These are phyloP conservation scores for Abramis brama DNA, from an alignment of 2,113 vertebrate genomes.

Conservation along the genomic window DNA sequence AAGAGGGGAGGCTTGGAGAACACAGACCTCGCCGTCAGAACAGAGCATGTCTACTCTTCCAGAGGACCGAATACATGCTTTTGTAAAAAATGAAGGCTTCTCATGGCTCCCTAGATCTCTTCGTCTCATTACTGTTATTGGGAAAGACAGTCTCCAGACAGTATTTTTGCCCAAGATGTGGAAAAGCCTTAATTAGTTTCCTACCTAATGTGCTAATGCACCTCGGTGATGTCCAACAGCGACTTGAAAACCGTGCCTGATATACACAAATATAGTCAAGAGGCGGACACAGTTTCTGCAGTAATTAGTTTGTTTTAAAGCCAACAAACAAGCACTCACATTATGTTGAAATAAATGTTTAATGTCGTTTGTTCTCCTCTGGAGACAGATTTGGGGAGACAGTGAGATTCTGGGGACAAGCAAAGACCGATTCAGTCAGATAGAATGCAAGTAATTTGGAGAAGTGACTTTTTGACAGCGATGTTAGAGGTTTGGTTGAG, in stretches of 20 bases:
- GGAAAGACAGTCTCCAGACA: conserved; percentile 70
- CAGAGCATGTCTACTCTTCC: conserved; percentile 51
- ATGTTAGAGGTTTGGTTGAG: not conserved
- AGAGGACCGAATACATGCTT: conserved; percentile 40
- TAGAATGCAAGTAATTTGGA: conserved; percentile 10
- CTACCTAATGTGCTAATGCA: conserved; percentile 68
- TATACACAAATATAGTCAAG: conserved; percentile 22
- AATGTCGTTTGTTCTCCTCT: conserved; percentile 35
- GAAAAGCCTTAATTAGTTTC: conserved; percentile 75
- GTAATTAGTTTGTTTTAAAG: conserved; percentile 37
- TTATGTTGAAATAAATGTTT: conserved; percentile 28
- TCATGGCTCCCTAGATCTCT: conserved; percentile 43
- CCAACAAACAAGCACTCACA: conserved; percentile 5
- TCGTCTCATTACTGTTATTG: conserved; percentile 70
- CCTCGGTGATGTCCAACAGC: conserved; percentile 63
- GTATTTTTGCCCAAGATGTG: conserved; percentile 69
- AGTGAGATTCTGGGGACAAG: not conserved
- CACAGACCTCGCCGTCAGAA: conserved; percentile 47
- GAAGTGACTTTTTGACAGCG: not conserved
- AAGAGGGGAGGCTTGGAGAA: conserved; percentile 57
- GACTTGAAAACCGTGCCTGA: conserved; percentile 57
- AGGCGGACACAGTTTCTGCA: conserved; percentile 31
- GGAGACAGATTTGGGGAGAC: conserved; percentile 10
- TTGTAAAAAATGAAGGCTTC: conserved; percentile 54
- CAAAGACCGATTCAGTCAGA: conserved; percentile 3